Evolutionary conservation across 1,140 invertebrate species (phyloP), one percentile per base, ranked within the genome.

Genomic region (Maconellicoccus hirsutus): DNA sequence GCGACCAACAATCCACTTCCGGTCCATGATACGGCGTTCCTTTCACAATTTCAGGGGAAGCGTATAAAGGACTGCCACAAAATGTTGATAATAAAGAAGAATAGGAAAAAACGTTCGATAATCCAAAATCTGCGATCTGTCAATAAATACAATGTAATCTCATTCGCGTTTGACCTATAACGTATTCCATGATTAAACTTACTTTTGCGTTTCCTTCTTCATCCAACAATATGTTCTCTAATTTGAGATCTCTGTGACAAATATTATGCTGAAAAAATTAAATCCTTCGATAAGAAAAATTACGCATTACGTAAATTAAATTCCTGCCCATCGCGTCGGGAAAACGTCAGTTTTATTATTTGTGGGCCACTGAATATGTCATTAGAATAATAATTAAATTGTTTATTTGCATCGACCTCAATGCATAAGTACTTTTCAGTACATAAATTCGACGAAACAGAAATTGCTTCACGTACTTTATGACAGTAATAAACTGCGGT

Each of bases 401-500:
- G 7, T 61, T 61, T 16, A 10, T n/a, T 25, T 22, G 7, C 27
- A 69, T 25, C 10, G 63, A 23, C 63, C 63, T 26, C 63, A 12
- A 6, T 7, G 12, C n/a, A 3, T 69, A 26, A 19, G 6, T 52
- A 8, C 42, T 16, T 52, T 52, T 16, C 16, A 52, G n/a, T 52
- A 6, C 2, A 52, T 52, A 52, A 52, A 52, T 52, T 52, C 42
- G 16, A 3, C n/a, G n/a, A 52, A 52, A 52, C n/a, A 3, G n/a
- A 52, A 14, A 52, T 16, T 52, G n/a, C 42, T 52, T 33, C 22
- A 26, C 73, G 76, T 77, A 87, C 87, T 81, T 98, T 98, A 82
- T 99, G 97, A 82, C 96, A 98, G 82, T 98, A 98, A 80, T 96
- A 96, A 61, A 98, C 90, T 70, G 97, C 96, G 23, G 94, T 98